Conservation (phyloP, 2,113 vertebrate species). For the Varanus salvator region DNA sequence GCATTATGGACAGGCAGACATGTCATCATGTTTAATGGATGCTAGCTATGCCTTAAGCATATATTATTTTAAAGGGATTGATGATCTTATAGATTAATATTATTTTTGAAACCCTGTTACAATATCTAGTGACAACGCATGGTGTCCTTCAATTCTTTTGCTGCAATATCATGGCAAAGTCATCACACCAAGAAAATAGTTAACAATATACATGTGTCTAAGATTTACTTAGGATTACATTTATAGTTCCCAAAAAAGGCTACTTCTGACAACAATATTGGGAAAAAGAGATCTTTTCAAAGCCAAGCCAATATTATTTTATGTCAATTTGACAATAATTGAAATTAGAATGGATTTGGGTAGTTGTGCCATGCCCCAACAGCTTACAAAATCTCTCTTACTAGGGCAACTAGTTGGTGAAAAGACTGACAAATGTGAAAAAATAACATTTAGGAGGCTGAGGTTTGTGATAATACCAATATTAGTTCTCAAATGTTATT, state of each 20-base stretch:
- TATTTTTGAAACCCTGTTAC: background rate
- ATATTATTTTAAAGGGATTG: background rate
- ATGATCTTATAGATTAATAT: background rate
- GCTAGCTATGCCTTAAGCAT: background rate
- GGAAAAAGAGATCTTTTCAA: background rate
- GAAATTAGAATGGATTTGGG: background rate
- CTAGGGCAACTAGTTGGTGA: background rate
- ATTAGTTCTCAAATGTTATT: background rate
- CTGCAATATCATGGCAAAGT: background rate
- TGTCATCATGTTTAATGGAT: background rate
- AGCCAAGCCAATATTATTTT: background rate
- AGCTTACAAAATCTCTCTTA: background rate
- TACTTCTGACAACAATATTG: background rate
- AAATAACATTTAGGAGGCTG: no score
- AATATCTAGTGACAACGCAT: background rate
- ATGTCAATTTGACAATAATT: background rate
- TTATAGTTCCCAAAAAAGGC: background rate
- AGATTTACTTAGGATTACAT: background rate
- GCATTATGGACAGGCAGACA: background rate
- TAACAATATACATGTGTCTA: background rate
- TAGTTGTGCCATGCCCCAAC: background rate
- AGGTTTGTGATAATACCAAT: background rate
- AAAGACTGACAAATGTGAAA: no score
- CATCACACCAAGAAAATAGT: background rate
- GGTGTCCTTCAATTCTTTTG: background rate